A percentile compares a stretch with the other conserved stretches of the same genome.
Conservation (phyloP, 2,888 invertebrate species). For the Dryadula phaetusa region DNA sequence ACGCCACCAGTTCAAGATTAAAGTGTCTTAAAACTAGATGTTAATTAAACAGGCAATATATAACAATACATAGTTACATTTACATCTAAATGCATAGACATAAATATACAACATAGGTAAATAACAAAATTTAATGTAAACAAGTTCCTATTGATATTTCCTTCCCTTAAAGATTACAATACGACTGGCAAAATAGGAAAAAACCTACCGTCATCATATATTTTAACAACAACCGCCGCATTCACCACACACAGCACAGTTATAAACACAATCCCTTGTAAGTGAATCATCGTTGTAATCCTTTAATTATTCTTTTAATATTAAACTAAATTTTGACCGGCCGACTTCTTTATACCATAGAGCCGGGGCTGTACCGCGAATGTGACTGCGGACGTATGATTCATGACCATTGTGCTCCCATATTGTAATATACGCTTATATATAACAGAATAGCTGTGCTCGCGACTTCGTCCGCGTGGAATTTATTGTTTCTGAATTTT, state of each 20-base stretch:
- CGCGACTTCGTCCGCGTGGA: too few relatives aligned
- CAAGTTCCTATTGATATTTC: neutral
- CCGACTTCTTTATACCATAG: slow-evolving; percentile 9
- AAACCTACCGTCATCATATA: slow-evolving; percentile 44
- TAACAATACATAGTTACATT: too few relatives aligned
- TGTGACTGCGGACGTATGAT: slow-evolving; percentile 21
- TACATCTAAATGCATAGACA: too few relatives aligned
- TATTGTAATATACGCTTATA: neutral
- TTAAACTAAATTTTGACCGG: slow-evolving; percentile 35
- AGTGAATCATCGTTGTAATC: slow-evolving; percentile 30
- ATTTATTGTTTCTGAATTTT: too few relatives aligned
- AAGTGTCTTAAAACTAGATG: neutral
- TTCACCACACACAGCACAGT: slow-evolving; percentile 32
- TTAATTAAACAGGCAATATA: slow-evolving; percentile 3
- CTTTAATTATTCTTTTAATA: slow-evolving; percentile 5
- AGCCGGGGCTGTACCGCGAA: slow-evolving; percentile 40
- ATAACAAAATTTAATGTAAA: neutral
- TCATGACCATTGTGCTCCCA: slow-evolving; percentile 15
- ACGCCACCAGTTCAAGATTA: neutral
- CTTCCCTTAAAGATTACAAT: neutral
- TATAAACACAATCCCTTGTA: slow-evolving; percentile 31
- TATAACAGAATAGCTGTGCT: too few relatives aligned
- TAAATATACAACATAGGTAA: too few relatives aligned
- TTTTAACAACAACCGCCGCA: slow-evolving; percentile 40
- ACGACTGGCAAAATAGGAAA: neutral